Evolutionary conservation across 2,888 invertebrate genomes (phyloP).

Genomic region (Atherix ibis): DNA sequence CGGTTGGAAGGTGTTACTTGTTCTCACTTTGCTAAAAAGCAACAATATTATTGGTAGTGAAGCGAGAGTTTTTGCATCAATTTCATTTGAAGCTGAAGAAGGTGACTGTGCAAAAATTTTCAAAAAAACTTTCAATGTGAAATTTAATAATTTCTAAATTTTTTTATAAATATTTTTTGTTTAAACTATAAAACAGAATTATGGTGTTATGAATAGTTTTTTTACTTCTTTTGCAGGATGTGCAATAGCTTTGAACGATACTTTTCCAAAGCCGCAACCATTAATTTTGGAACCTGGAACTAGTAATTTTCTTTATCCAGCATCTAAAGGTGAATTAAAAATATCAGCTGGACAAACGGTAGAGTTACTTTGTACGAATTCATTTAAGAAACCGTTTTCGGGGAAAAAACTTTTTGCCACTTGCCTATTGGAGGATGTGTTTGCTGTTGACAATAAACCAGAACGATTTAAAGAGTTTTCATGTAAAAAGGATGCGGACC

Average conservation of each 20-base stretch:
- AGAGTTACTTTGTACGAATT: slow-evolving; percentile 20
- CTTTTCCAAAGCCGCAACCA: slow-evolving; percentile 42
- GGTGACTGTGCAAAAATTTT: too few species aligned
- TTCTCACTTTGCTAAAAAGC: too few species aligned
- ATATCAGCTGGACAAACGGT: slow-evolving; percentile 19
- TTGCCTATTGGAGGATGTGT: slow-evolving; percentile 19
- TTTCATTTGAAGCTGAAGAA: too few species aligned
- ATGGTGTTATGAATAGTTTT: too few species aligned
- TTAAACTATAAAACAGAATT: too few species aligned
- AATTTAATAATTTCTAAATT: too few species aligned
- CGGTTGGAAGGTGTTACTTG: too few species aligned
- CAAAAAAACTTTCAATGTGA: too few species aligned
- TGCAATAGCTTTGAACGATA: slow-evolving; percentile 28
- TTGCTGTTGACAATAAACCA: slow-evolving; percentile 14
- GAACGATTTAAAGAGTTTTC: slow-evolving; percentile 19
- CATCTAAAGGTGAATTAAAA: slow-evolving; percentile 18
- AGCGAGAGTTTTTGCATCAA: too few species aligned
- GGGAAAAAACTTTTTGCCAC: slow-evolving; percentile 17
- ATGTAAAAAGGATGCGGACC: slow-evolving; percentile 22
- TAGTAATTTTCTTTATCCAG: slow-evolving; percentile 20
- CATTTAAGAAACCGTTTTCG: slow-evolving; percentile 12
- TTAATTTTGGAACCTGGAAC: slow-evolving; percentile 36
- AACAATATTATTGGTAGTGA: too few species aligned
- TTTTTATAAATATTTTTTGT: too few species aligned
- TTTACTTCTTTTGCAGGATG: too few species aligned